Evolutionary conservation across 2,797 vertebrate species (phyloP).

Genomic region (Sitta carolinensis): DNA sequence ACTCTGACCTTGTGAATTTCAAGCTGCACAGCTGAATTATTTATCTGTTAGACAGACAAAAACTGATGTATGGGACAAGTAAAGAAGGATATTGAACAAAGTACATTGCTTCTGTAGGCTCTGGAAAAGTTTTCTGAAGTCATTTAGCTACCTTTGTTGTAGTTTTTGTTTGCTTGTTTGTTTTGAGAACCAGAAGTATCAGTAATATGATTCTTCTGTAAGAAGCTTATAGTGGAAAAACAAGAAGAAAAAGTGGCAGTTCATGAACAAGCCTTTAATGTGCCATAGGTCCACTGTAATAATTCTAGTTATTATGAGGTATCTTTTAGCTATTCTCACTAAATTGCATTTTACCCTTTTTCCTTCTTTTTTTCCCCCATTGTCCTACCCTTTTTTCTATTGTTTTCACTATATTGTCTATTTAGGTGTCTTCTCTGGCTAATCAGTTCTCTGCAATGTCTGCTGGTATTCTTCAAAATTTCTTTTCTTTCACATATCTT

Average conservation of each 20-base stretch:
- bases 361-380: accelerated
- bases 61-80: neutral
- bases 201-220: neutral
- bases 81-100: neutral
- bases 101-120: neutral
- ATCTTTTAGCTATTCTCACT: neutral
- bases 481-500: neutral
- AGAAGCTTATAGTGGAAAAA: neutral
- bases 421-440: neutral
- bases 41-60: neutral
- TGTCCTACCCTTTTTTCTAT: accelerated
- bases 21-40: neutral
- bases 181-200: neutral
- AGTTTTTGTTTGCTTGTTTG: neutral
- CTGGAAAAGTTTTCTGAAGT: neutral
- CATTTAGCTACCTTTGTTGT: neutral
- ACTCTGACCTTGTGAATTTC: neutral
- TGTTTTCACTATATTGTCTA: neutral
- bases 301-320: neutral
- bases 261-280: neutral
- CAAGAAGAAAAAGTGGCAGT: neutral
- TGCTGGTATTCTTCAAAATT: neutral
- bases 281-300: neutral
- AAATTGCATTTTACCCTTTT: neutral
- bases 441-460: neutral